Evolutionary conservation across 2,113 vertebrate genomes (phyloP).

Genomic region (Salvelinus namaycush): DNA sequence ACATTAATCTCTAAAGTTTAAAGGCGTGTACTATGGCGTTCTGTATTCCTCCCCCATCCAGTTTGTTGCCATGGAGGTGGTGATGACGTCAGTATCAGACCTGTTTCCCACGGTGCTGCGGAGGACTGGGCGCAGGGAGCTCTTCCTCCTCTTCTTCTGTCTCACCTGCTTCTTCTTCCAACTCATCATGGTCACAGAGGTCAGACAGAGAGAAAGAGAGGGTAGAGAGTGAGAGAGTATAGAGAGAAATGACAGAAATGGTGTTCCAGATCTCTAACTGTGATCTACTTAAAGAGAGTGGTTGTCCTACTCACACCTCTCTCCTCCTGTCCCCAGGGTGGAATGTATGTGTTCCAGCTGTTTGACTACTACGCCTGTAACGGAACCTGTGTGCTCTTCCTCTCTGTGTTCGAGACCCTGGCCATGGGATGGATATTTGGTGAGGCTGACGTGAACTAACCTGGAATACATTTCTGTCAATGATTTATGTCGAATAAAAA

Average conservation of each 20-base stretch:
- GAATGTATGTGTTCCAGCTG: conserved; percentile 75
- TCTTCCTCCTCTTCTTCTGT: conserved; percentile 69
- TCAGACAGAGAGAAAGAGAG: conserved; percentile 18
- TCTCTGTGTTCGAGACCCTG: conserved; percentile 68
- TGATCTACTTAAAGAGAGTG: no score
- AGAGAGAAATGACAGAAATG: neutral
- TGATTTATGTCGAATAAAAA: neutral
- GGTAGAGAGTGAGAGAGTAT: neutral
- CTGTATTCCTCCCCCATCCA: conserved; percentile 27
- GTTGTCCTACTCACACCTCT: neutral
- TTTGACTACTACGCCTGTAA: conserved; percentile 77
- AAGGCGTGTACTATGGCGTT: neutral
- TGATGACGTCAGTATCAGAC: conserved; percentile 67
- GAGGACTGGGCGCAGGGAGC: conserved; percentile 54
- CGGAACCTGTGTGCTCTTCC: conserved; percentile 70
- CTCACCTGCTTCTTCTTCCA: conserved; percentile 67
- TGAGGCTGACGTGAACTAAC: conserved; percentile 27
- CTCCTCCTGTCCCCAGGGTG: conserved; percentile 57
- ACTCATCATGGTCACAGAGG: conserved; percentile 74
- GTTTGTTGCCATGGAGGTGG: conserved; percentile 73
- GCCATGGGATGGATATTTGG: conserved; percentile 74
- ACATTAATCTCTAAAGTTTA: neutral
- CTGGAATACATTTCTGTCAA: neutral
- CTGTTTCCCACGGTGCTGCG: conserved; percentile 68
- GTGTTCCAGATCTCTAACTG: no score